phyloP scores from a whole-genome alignment of 2,888 invertebrate genomes.

The Philaethria dido region DNA sequence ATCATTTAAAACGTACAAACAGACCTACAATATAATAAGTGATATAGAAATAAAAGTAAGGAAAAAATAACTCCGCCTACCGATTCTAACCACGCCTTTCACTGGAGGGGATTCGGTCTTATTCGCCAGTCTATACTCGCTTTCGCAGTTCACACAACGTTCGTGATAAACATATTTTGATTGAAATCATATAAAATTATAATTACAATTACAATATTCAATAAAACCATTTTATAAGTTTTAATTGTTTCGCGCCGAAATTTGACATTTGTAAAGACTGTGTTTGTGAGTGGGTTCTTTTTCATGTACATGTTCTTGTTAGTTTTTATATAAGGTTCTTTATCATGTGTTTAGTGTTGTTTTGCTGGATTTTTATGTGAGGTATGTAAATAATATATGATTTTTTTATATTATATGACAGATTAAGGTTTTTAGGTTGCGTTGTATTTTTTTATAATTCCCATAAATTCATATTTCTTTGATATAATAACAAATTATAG shows the following conservation, averaged over 20 bases:
- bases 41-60: constrained; percentile 64
- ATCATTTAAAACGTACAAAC: constrained; percentile 71
- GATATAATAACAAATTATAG: not conserved
- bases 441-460: not conserved
- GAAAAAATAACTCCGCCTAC: constrained; percentile 66
- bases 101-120: constrained; percentile 57
- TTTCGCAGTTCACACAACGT: constrained; percentile 64
- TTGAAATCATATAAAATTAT: constrained; percentile 40
- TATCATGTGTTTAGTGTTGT: constrained; percentile 31
- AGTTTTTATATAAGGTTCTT: constrained; percentile 15
- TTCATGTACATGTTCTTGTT: constrained; percentile 1
- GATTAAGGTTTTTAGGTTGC: too few species aligned
- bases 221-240: not conserved
- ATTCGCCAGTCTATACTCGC: constrained; percentile 71
- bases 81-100: constrained; percentile 60
- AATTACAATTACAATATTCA: constrained; percentile 26
- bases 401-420: not conserved
- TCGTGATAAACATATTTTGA: constrained; percentile 44
- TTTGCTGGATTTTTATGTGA: constrained; percentile 26
- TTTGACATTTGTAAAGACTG: constrained; percentile 30
- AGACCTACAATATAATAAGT: constrained; percentile 77
- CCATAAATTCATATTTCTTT: not conserved
- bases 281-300: constrained; percentile 31
- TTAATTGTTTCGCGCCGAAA: constrained; percentile 12
- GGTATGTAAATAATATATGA: constrained; percentile 4